A percentile compares a stretch with the other conserved stretches of the same genome.
Evolutionary conservation across 1,140 invertebrate species (phyloP).

Genomic region (Latrodectus geometricus): DNA sequence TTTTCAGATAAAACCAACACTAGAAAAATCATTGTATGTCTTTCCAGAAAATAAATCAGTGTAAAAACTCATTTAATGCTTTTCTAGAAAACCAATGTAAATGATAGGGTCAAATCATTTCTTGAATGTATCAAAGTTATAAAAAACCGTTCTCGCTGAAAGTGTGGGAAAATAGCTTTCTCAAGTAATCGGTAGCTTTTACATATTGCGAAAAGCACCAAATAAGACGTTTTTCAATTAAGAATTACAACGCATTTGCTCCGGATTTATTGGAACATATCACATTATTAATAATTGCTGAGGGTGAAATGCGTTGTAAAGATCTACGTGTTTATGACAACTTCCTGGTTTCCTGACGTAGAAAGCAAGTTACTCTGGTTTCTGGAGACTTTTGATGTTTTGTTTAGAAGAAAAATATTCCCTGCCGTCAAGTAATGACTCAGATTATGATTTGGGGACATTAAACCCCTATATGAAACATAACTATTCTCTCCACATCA

Average conservation of each 20-base stretch:
- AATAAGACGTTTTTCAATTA: not conserved
- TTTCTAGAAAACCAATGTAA: too few relatives aligned
- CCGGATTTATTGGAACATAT: constrained; percentile 8
- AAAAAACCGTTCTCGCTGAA: not conserved
- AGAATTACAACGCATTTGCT: not conserved
- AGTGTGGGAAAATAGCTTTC: not conserved
- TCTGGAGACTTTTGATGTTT: not conserved
- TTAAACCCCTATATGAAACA: not conserved
- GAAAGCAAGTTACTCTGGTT: not conserved
- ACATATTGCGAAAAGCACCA: not conserved
- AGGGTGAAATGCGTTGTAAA: not conserved
- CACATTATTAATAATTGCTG: not conserved
- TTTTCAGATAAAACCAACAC: too few relatives aligned
- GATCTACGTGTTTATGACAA: not conserved
- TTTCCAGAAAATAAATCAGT: too few relatives aligned
- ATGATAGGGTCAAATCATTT: too few relatives aligned
- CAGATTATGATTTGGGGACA: not conserved
- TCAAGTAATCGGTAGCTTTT: not conserved
- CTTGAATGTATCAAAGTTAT: too few relatives aligned
- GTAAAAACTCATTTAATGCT: too few relatives aligned
- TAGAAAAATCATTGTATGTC: too few relatives aligned
- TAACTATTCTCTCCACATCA: not conserved
- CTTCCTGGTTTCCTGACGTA: not conserved
- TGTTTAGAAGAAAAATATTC: not conserved
- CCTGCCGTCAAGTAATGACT: not conserved